These are phyloP conservation scores for Nesoenas mayeri DNA, from an alignment of 2,113 vertebrate genomes.

Conservation along the genomic window DNA sequence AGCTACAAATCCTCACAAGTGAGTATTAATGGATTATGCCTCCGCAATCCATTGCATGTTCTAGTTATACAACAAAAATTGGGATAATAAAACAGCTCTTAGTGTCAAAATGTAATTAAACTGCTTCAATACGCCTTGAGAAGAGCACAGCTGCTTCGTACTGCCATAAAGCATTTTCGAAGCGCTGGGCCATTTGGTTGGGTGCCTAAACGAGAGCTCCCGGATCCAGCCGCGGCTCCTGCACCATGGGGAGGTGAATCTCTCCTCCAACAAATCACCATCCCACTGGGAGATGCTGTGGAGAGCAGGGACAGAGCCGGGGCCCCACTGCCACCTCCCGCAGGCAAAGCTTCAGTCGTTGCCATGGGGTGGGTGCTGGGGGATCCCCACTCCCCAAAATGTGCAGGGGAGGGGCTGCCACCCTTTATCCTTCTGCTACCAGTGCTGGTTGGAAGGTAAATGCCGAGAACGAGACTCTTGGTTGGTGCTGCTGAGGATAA, in stretches of 20 bases:
- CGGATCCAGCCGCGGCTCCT: fast-evolving
- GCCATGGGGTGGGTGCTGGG: fast-evolving
- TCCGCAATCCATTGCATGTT: background rate
- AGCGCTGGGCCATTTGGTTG: background rate
- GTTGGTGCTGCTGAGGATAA: background rate
- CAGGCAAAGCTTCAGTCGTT: background rate
- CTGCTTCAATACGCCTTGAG: background rate
- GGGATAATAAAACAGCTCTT: constrained; percentile 30
- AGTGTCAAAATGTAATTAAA: constrained; percentile 28
- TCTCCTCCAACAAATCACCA: fast-evolving
- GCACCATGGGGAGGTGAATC: fast-evolving
- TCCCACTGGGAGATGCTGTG: background rate
- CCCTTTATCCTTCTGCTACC: background rate
- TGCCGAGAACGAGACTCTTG: background rate
- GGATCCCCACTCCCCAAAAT: background rate
- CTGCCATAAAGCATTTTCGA: background rate
- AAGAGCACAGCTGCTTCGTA: background rate
- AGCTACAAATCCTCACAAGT: constrained; percentile 23
- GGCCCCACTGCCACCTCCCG: background rate
- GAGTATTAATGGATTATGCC: constrained; percentile 13
- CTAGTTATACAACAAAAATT: background rate
- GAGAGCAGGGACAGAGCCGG: too few species aligned
- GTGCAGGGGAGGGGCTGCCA: background rate
- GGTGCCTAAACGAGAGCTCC: background rate
- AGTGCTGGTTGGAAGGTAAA: background rate